Conservation (phyloP, 1,140 invertebrate species). For the Medauroidea extradentata region DNA sequence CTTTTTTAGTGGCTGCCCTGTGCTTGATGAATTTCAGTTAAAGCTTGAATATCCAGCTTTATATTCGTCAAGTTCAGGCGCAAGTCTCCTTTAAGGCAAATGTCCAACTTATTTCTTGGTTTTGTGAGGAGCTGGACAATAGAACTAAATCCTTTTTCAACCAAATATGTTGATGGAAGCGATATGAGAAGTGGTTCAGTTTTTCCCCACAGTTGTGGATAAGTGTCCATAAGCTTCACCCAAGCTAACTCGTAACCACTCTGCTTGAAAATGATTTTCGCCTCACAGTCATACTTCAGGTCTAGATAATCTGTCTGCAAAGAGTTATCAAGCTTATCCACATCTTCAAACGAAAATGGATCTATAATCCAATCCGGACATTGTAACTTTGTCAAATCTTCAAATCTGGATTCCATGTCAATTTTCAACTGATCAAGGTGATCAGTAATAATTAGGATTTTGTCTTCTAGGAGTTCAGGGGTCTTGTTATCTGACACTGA, state of each 20-base stretch:
- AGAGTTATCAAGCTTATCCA: conserved; percentile 2
- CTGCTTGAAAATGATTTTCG: conserved; percentile 1
- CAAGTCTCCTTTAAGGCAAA: conserved; percentile 3
- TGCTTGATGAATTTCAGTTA: conserved; percentile 2
- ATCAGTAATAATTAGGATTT: conserved; percentile 5
- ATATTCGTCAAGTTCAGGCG: conserved; percentile 3
- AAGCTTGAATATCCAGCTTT: conserved; percentile 1
- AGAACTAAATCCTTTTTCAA: conserved; percentile 6
- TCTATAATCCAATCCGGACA: not conserved
- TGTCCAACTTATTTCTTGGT: conserved; percentile 1
- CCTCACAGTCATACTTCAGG: conserved; percentile 2
- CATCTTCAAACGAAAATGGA: not conserved
- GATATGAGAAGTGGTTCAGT: conserved; percentile 2
- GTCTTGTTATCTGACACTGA: conserved; percentile 5
- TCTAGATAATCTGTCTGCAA: not conserved
- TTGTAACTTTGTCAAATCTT: conserved; percentile 1
- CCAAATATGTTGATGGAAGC: conserved; percentile 1
- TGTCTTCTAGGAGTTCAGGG: not conserved
- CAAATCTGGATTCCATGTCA: conserved; percentile 4
- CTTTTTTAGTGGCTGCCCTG: not conserved
- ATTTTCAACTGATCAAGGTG: conserved; percentile 1
- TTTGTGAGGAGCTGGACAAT: conserved; percentile 3
- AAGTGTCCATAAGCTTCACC: conserved; percentile 5
- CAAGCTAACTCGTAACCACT: conserved; percentile 1
- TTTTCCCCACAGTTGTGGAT: conserved; percentile 5